Conservation (phyloP, 2,888 invertebrate genomes). For the Lasiommata megera region DNA sequence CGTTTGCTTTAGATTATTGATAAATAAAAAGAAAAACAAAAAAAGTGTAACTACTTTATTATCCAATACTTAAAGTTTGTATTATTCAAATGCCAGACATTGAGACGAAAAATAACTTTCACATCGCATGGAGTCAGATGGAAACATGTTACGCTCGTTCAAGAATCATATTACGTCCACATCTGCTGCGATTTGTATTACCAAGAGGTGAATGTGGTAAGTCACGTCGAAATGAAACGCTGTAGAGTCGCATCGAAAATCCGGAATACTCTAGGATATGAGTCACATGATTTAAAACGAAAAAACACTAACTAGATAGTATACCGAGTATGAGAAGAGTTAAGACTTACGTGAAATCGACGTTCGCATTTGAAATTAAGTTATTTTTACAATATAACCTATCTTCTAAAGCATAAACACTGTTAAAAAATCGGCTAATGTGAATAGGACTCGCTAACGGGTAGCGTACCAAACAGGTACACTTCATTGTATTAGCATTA, state of each 20-base stretch:
- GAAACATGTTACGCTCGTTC: constrained; percentile 30
- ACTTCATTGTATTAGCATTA: too few relatives aligned
- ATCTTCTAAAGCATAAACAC: too few relatives aligned
- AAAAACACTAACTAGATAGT: constrained; percentile 14
- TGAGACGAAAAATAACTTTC: constrained; percentile 20
- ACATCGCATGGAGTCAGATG: constrained; percentile 25
- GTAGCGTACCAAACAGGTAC: too few relatives aligned
- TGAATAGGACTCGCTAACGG: too few relatives aligned
- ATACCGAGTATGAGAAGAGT: too few relatives aligned
- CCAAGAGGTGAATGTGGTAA: constrained; percentile 17
- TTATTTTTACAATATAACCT: too few relatives aligned
- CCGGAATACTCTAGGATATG: constrained; percentile 20
- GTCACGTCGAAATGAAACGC: constrained; percentile 18
- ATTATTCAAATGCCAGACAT: constrained; percentile 25
- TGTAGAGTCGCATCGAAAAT: constrained; percentile 8
- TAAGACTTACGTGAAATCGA: too few relatives aligned
- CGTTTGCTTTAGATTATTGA: too few relatives aligned
- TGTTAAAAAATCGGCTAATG: too few relatives aligned
- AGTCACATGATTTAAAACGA: constrained; percentile 2
- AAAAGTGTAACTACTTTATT: too few relatives aligned
- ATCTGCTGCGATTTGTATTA: constrained; percentile 21
- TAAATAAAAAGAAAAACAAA: too few relatives aligned
- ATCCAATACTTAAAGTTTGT: not conserved
- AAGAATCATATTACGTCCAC: constrained; percentile 23
- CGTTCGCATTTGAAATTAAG: too few relatives aligned